Evolutionary conservation across 2,797 vertebrate species (phyloP), one percentile per base, ranked within the genome.

Genomic region (Otolemur crassicaudatus): DNA sequence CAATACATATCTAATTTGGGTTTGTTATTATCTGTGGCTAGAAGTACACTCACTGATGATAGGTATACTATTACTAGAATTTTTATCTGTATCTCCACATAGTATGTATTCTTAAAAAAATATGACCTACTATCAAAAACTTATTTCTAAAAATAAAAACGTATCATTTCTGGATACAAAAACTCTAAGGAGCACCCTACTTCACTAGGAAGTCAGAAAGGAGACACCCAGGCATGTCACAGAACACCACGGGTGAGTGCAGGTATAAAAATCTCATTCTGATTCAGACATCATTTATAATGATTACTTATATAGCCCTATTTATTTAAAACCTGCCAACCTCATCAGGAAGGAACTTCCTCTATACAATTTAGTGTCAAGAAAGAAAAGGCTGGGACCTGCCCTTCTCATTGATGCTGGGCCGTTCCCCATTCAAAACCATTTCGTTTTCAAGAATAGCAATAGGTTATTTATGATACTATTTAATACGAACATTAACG

Each of bases 311-410:
- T 2, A 58, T 1, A 20, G 16, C 25, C 22, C n/a, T 40, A 27
- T 89, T 79, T 89, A 87, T n/a, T 69, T 95, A 91, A 75, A 89
- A 87, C 49, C 11, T 77, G 12, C 43, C 63, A 56, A 69, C 23
- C 6, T 63, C 22, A 14, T 46, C 77, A 27, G 16, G 29, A 61
- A n/a, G 20, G 80, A 63, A 67, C 5, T 85, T 65, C 49, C 11
- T 70, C 8, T 46, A 16, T 49, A 11, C 25, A 69, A 40, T 29
- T 31, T 79, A 87, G 23, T 73, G 56, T 22, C 12, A 23, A 81
- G 17, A 5, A 5, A 85, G 37, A 34, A 9, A 69, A 53, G 14
- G 0, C 49, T 53, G 49, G 14, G 49, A 61, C 5, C 3, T 67
- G 25, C 1, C 34, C 31, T 69, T 27, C 63, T 72, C 29, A 56